phyloP scores from a whole-genome alignment of 2,888 invertebrate genomes.

The Ennomos fuscantarius region DNA sequence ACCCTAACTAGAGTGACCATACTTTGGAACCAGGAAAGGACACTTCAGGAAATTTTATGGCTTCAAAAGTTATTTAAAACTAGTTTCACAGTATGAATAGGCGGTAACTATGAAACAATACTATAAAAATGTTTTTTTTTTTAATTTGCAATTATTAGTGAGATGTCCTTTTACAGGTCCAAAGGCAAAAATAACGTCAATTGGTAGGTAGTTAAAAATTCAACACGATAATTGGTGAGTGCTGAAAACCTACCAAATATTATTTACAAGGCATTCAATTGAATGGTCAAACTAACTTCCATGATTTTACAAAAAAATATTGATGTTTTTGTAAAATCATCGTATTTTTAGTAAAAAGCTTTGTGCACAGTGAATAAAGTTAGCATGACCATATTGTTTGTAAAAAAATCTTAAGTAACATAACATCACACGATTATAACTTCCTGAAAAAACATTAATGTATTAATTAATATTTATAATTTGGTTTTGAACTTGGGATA shows the following conservation, averaged over 20 bases:
- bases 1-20: slow-evolving; percentile 51
- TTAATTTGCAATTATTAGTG: slow-evolving; percentile 17
- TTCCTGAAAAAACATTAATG: slow-evolving; percentile 70
- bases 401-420: slow-evolving; percentile 66
- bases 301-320: slow-evolving; percentile 48
- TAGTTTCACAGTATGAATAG: background rate
- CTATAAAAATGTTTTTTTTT: background rate
- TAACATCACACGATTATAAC: slow-evolving; percentile 77
- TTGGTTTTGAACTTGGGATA: slow-evolving; percentile 53
- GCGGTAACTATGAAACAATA: background rate
- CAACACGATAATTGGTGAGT: slow-evolving; percentile 65
- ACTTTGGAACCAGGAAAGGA: slow-evolving; percentile 45
- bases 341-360: slow-evolving; percentile 47
- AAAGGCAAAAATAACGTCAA: slow-evolving; percentile 53
- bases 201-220: slow-evolving; percentile 70
- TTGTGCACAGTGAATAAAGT: slow-evolving; percentile 50
- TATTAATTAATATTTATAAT: slow-evolving; percentile 57
- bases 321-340: slow-evolving; percentile 47
- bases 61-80: background rate
- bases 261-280: slow-evolving; percentile 81
- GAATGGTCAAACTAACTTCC: slow-evolving; percentile 65
- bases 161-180: slow-evolving; percentile 38
- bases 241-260: slow-evolving; percentile 77
- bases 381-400: slow-evolving; percentile 63
- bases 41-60: background rate